These are phyloP conservation scores for Smutsia temminckii DNA, from an alignment of 2,797 vertebrate species.

Conservation along the genomic window DNA sequence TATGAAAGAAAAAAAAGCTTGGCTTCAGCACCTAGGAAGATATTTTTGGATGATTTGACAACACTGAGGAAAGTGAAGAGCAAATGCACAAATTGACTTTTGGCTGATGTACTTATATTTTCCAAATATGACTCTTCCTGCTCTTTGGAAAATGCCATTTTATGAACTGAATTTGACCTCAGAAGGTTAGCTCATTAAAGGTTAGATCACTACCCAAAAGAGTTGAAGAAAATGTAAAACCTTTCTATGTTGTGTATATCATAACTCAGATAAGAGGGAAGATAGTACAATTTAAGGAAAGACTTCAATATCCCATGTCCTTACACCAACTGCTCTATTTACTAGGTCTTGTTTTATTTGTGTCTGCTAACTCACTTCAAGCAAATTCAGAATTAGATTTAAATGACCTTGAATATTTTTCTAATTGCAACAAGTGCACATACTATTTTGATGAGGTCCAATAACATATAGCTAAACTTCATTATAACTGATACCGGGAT, in stretches of 20 bases:
- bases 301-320: not conserved
- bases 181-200: conserved; percentile 44
- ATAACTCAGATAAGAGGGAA: conserved; percentile 14
- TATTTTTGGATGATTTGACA: conserved; percentile 40
- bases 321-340: not conserved
- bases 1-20: not conserved
- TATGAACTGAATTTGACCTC: conserved; percentile 58
- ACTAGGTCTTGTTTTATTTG: conserved; percentile 13
- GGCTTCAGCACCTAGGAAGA: not conserved
- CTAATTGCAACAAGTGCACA: not conserved
- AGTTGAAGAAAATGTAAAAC: conserved; percentile 20
- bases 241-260: not conserved
- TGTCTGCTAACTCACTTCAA: conserved; percentile 6
- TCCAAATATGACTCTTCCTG: conserved; percentile 13
- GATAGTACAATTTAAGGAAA: not conserved
- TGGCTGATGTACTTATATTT: conserved; percentile 38
- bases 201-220: not conserved
- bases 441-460: not conserved
- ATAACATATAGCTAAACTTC: not conserved
- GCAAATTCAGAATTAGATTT: conserved; percentile 8
- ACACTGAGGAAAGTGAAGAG: conserved; percentile 12
- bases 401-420: conserved; percentile 31
- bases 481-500: not conserved
- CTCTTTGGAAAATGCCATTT: conserved; percentile 46
- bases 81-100: conserved; percentile 49